A percentile compares a stretch with the other conserved stretches of the same genome.
Evolutionary conservation across 1,140 invertebrate genomes (phyloP).

Genomic region (Plodia interpunctella): DNA sequence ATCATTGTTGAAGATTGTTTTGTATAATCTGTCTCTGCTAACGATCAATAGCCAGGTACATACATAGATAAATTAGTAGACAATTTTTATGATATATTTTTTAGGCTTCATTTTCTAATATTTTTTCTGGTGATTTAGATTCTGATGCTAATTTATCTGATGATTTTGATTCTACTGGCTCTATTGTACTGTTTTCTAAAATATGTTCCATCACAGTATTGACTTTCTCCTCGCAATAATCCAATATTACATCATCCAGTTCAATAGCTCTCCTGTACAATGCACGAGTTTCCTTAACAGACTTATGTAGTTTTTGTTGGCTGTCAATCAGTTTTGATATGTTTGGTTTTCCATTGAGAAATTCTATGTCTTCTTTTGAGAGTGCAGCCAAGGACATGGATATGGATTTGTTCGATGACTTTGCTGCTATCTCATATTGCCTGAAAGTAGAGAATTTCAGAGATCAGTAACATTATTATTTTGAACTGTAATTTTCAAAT

Average conservation of each 20-base stretch:
- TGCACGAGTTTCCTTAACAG: conserved; percentile 43
- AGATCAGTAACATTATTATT: not conserved
- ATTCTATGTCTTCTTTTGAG: conserved; percentile 63
- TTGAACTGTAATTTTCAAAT: too few relatives aligned
- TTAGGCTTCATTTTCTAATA: too few relatives aligned
- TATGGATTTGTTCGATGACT: conserved; percentile 38
- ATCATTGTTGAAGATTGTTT: too few relatives aligned
- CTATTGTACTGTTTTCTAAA: conserved; percentile 57
- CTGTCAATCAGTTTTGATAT: conserved; percentile 51
- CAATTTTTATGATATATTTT: too few relatives aligned
- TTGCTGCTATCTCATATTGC: conserved; percentile 50
- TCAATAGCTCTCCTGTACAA: conserved; percentile 43
- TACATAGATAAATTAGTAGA: too few relatives aligned
- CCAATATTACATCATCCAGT: conserved; percentile 49
- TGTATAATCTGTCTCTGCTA: too few relatives aligned
- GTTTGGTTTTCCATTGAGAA: conserved; percentile 58
- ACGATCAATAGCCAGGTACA: too few relatives aligned
- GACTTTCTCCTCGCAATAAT: conserved; percentile 44
- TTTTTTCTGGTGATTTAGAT: not conserved
- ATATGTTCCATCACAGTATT: conserved; percentile 52
- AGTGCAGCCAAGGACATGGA: conserved; percentile 53
- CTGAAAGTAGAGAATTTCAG: conserved; percentile 31
- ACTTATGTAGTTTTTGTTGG: conserved; percentile 51
- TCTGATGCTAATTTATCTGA: not conserved
- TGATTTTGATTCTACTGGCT: conserved; percentile 13